Conservation (phyloP, 2,797 vertebrate species). For the Pterois miles region DNA sequence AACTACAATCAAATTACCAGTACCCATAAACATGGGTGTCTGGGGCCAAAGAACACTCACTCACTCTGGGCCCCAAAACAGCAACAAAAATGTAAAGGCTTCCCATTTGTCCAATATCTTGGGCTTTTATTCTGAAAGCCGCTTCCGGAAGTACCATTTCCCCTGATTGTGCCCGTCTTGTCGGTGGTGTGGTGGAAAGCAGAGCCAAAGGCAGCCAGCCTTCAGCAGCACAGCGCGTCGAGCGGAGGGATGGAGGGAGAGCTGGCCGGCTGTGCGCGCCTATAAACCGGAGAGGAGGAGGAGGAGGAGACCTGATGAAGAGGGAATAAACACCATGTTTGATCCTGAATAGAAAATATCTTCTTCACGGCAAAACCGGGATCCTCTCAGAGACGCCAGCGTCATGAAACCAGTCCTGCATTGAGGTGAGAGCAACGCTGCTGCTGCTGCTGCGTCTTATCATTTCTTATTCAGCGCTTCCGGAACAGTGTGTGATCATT, state of each 20-base stretch:
- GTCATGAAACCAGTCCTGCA: conserved; percentile 67
- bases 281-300: conserved; percentile 3
- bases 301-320: not conserved
- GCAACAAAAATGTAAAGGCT: too few relatives aligned
- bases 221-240: conserved; percentile 41
- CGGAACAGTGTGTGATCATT: not conserved
- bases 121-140: conserved; percentile 61
- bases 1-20: not conserved
- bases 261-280: conserved; percentile 30
- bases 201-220: conserved; percentile 25
- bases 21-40: too few relatives aligned
- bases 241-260: conserved; percentile 63
- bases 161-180: not conserved
- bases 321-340: conserved; percentile 14
- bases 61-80: too few relatives aligned
- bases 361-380: not conserved
- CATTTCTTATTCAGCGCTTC: conserved; percentile 29
- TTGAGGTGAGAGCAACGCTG: conserved; percentile 71
- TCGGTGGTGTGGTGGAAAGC: conserved; percentile 15
- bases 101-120: too few relatives aligned
- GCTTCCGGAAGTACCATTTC: conserved; percentile 3
- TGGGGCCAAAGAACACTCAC: too few relatives aligned
- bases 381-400: conserved; percentile 26
- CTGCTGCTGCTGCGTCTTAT: conserved; percentile 23
- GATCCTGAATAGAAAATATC: conserved; percentile 16